Evolutionary conservation across 1,140 invertebrate genomes (phyloP), one percentile per base, ranked within the genome.

Genomic region (Eueides isabella): DNA sequence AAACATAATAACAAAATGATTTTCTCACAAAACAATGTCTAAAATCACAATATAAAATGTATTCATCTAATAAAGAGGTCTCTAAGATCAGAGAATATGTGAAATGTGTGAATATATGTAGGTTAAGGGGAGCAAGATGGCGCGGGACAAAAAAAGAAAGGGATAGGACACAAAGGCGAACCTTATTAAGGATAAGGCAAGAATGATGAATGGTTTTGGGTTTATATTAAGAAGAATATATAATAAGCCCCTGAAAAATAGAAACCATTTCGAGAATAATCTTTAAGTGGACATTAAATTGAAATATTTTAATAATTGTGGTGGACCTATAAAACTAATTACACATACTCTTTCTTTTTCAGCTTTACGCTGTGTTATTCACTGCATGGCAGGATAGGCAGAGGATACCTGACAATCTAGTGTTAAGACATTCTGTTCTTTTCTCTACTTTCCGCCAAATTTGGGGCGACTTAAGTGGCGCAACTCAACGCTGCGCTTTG

Each of bases 141-240:
- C 69, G 76, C 63, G 67, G 67, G 74, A 78, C 73, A 78, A 78
- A 75, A n/a, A 78, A 78, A 78, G 70, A 71, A 72, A 78, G 69
- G 77, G 77, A 72, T 70, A 76, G 70, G 66, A 71, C 73, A 75
- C 77, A 78, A 78, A 75, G 73, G 70, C 62, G 73, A 73, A 75
- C 73, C 77, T 78, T 78, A 78, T 75, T 78, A 78, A 78, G 77
- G 77, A 78, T 78, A 75, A 78, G 65, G 69, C 70, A 76, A 67
- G 67, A 78, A 73, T 78, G 77, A 78, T 78, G 77, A 78, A 78
- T 78, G 64, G 71, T 71, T 75, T 75, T 61, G 70, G 71, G 71
- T 78, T 75, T 67, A 75, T 78, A 78, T 78, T 78, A 44, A 38
- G 74, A 73, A 68, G 70, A 72, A 72, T 72, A 72, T 72, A 31